Percentiles rank a stretch among this genome's conserved stretches.
These are phyloP conservation scores for Napeogenes sylphis DNA, from an alignment of 2,888 invertebrate genomes.

Conservation along the genomic window DNA sequence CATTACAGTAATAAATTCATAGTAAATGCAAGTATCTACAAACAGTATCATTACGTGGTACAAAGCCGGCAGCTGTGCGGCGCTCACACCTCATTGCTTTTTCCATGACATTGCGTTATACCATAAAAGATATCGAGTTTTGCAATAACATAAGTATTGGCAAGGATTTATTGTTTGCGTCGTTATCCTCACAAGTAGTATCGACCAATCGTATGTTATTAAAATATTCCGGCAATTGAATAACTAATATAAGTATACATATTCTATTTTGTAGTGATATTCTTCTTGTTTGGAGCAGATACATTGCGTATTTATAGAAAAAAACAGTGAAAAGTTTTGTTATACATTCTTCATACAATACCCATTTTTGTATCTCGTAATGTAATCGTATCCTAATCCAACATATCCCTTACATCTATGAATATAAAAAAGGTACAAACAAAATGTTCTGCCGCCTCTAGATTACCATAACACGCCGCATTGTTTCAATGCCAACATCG, in stretches of 20 bases:
- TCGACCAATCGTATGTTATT: too few relatives aligned
- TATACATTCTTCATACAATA: background rate
- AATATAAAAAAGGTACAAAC: conserved; percentile 25
- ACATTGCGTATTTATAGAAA: too few relatives aligned
- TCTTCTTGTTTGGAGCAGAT: too few relatives aligned
- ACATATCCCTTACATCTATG: conserved; percentile 31
- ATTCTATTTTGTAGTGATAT: too few relatives aligned
- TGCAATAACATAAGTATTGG: conserved; percentile 53
- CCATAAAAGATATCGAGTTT: conserved; percentile 69
- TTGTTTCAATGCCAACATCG: conserved; percentile 55
- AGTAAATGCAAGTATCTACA: conserved; percentile 38
- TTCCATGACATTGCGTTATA: conserved; percentile 71
- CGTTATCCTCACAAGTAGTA: background rate
- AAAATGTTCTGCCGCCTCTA: conserved; percentile 41
- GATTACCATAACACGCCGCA: conserved; percentile 41
- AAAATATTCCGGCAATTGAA: too few relatives aligned
- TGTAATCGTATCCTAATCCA: conserved; percentile 26
- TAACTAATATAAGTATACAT: too few relatives aligned
- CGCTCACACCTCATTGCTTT: conserved; percentile 69
- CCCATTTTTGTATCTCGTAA: conserved; percentile 3
- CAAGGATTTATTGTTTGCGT: conserved; percentile 40
- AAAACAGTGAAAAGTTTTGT: too few relatives aligned
- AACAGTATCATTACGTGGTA: conserved; percentile 54
- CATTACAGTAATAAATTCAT: conserved; percentile 3
- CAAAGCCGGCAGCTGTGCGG: conserved; percentile 64